phyloP scores from a whole-genome alignment of 30 jellyfish, hydroid and myxozoan genomes.

The Sanderia malayensis region DNA sequence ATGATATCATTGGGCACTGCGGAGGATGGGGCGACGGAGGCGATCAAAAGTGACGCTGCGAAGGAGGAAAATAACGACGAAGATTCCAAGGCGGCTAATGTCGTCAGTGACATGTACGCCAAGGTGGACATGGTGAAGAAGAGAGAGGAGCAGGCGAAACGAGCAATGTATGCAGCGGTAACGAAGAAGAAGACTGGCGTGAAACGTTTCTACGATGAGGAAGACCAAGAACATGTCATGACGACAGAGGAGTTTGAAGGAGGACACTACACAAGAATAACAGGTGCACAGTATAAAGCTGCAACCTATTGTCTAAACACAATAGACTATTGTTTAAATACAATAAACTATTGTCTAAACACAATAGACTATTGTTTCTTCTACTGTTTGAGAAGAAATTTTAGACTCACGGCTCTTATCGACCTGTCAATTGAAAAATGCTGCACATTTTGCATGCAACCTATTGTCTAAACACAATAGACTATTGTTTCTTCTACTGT shows the following conservation, averaged over 20 bases:
- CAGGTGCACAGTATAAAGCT: conserved; percentile 34
- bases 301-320: too few relatives aligned
- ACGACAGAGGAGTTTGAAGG: conserved; percentile 33
- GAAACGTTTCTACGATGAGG: conserved; percentile 5
- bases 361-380: too few relatives aligned
- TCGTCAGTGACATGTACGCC: conserved; percentile 36
- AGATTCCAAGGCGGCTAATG: neutral
- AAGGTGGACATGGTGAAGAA: conserved; percentile 49
- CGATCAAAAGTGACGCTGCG: neutral
- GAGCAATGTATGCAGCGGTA: conserved; percentile 51
- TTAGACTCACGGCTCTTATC: too few relatives aligned
- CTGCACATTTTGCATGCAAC: too few relatives aligned
- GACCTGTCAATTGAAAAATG: too few relatives aligned
- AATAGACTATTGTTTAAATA: too few relatives aligned
- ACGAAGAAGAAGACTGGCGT: conserved; percentile 44
- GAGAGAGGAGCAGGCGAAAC: conserved; percentile 32
- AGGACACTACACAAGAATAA: conserved; percentile 37
- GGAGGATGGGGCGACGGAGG: neutral
- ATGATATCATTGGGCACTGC: neutral
- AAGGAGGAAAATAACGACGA: neutral
- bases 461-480: too few relatives aligned
- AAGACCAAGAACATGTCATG: conserved; percentile 2
- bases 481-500: too few relatives aligned
- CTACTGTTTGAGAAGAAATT: too few relatives aligned
- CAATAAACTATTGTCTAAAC: too few relatives aligned